These are phyloP conservation scores for Trididemnum nubilum DNA, from an alignment of 23 tunicate species.

Conservation along the genomic window DNA sequence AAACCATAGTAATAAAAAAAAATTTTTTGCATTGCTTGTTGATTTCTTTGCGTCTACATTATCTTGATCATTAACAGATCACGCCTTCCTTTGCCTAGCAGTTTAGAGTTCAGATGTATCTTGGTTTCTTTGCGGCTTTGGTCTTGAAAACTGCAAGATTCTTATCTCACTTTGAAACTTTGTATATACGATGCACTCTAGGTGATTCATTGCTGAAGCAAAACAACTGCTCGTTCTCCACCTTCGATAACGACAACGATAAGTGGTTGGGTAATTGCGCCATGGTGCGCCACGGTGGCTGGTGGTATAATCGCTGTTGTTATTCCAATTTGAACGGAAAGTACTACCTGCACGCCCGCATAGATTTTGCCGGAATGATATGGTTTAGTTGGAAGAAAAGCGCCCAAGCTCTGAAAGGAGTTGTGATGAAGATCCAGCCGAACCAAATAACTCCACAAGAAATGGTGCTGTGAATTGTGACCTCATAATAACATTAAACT, in stretches of 20 bases:
- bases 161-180: too few relatives aligned
- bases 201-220: not conserved
- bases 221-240: not conserved
- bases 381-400: slow-evolving; percentile 9
- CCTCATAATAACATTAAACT: too few relatives aligned
- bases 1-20: too few relatives aligned
- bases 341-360: not conserved
- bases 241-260: slow-evolving; percentile 2
- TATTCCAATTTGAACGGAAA: slow-evolving; percentile 21
- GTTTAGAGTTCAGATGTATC: too few relatives aligned
- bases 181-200: too few relatives aligned
- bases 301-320: slow-evolving; percentile 4
- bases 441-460: not conserved
- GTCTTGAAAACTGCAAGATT: too few relatives aligned
- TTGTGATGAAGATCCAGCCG: slow-evolving; percentile 17
- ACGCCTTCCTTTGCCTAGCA: too few relatives aligned
- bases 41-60: too few relatives aligned
- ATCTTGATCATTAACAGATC: too few relatives aligned
- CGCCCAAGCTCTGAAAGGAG: slow-evolving; percentile 6
- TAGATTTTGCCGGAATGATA: slow-evolving; percentile 1
- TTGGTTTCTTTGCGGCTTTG: too few relatives aligned
- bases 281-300: not conserved
- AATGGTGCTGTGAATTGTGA: not conserved
- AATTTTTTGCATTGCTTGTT: too few relatives aligned
- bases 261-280: slow-evolving; percentile 9